Base-by-base conservation (phyloP, 2,113 vertebrate genomes). In the Centropristis striata region DNA sequence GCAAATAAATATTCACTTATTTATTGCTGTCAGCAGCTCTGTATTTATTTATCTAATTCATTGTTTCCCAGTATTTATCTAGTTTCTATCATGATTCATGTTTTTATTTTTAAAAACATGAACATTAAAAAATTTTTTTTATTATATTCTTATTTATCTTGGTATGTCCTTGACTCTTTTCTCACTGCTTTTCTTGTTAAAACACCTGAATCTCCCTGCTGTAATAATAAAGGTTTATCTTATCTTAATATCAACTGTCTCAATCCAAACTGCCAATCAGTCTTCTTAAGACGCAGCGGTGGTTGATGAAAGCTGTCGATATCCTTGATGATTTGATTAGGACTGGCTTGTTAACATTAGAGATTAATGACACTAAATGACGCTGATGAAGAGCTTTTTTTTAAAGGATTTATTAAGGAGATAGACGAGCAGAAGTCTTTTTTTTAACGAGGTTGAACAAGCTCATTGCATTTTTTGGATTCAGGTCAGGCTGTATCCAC, bases 401-500 rank as follows among this genome's bases (percentile, higher is more conserved):
- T 18, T 23, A 42, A 46, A 14, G 37, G 15, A 58, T 49, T 63
- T 21, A n/a, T n/a, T n/a, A 64, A 28, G 12, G 2, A 50, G 50
- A 46, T 8, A n/a, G n/a, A 32, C 55, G 1, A 23, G 32, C 37
- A 58, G 4, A 47, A 15, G 49, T 64, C 15, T 2, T 42, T 9
- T 46, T 67, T 57, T 75, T 47, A 60, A 65, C 15, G 42, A 81
- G 12, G 18, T 46, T 50, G 54, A 68, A 16, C 0, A 0, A 46
- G 28, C 63, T 61, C n/a, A 20, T 36, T 87, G 50, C 39, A 54
- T 51, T 36, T 75, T 75, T 75, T 60, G 42, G 11, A 86, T 82
- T 79, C 67, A 75, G 80, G 71, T 83, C 85, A 86, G 25, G 21
- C 54, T 47, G 36, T 67, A 55, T 65, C 14, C 20, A 23, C 25